Evolutionary conservation across 2,888 invertebrate genomes (phyloP).

Genomic region (Bellardia bayeri): DNA sequence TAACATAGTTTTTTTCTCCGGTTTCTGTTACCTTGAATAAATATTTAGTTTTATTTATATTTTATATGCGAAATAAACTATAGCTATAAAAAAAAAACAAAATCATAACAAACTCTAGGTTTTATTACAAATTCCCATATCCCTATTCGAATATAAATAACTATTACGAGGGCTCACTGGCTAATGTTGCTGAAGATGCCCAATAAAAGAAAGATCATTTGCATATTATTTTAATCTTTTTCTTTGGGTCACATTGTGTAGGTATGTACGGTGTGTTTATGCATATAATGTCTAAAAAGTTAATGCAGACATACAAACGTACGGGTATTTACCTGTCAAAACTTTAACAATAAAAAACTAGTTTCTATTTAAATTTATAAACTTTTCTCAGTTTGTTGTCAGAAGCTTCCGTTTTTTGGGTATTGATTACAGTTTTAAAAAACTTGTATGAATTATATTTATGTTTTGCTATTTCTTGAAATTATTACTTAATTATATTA

Average conservation of each 20-base stretch:
- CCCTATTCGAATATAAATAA: conserved; percentile 7
- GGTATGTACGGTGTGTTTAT: not conserved
- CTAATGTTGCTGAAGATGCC: not conserved
- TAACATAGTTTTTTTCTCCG: conserved; percentile 7
- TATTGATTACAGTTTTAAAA: conserved; percentile 11
- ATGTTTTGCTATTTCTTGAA: not conserved
- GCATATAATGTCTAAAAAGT: not conserved
- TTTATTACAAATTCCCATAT: conserved; percentile 50
- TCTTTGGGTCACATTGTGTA: conserved; percentile 27
- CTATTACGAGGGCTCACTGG: not conserved
- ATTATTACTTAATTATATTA: conserved; percentile 37
- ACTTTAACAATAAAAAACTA: not conserved
- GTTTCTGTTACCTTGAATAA: conserved; percentile 62
- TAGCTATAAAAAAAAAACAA: conserved; percentile 23
- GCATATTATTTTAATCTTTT: conserved; percentile 48
- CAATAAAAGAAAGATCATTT: conserved; percentile 51
- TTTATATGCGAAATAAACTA: conserved; percentile 57
- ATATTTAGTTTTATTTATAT: conserved; percentile 53
- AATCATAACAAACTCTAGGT: conserved; percentile 39
- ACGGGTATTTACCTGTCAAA: not conserved
- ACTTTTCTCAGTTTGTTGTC: not conserved
- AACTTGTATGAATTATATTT: not conserved
- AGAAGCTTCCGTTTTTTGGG: not conserved
- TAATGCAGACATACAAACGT: not conserved
- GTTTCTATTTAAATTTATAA: conserved; percentile 14